Evolutionary conservation across 2,113 vertebrate species (phyloP).

Genomic region (Terrapene triunguis): DNA sequence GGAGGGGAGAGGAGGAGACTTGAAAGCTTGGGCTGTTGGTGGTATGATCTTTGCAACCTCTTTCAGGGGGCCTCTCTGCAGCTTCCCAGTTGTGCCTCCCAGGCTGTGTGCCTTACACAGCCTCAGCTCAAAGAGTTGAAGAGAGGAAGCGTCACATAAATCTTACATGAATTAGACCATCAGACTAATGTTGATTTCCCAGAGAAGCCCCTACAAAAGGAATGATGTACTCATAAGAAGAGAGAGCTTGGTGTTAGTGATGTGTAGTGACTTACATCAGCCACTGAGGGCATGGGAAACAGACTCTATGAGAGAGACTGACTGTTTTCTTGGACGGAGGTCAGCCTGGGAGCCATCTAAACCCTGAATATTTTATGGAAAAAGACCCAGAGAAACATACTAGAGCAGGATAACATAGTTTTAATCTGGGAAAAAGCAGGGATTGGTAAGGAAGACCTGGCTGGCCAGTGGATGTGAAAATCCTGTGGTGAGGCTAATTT

Average conservation of each 20-base stretch:
- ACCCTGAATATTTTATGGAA: conserved; percentile 3
- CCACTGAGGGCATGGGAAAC: background rate
- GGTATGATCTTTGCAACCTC: background rate
- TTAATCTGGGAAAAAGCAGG: conserved; percentile 27
- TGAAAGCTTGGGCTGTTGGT: background rate
- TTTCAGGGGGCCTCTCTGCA: too few relatives aligned
- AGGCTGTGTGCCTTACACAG: background rate
- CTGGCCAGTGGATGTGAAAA: conserved; percentile 8
- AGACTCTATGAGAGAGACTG: background rate
- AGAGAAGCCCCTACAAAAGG: background rate
- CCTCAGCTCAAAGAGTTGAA: background rate
- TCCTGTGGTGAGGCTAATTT: background rate
- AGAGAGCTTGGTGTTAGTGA: too few relatives aligned
- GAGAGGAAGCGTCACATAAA: background rate
- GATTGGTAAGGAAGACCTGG: conserved; percentile 5
- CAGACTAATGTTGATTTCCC: background rate
- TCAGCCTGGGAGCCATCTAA: background rate
- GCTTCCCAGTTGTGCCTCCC: background rate
- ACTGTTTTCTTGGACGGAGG: conserved; percentile 11
- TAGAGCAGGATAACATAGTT: background rate
- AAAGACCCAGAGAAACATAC: background rate
- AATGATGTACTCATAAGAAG: too few relatives aligned
- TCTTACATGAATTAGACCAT: background rate
- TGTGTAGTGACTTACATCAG: background rate
- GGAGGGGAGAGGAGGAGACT: background rate